Base-by-base conservation (phyloP, 64 coral and sea anemone genomes). In the Actinia equina region DNA sequence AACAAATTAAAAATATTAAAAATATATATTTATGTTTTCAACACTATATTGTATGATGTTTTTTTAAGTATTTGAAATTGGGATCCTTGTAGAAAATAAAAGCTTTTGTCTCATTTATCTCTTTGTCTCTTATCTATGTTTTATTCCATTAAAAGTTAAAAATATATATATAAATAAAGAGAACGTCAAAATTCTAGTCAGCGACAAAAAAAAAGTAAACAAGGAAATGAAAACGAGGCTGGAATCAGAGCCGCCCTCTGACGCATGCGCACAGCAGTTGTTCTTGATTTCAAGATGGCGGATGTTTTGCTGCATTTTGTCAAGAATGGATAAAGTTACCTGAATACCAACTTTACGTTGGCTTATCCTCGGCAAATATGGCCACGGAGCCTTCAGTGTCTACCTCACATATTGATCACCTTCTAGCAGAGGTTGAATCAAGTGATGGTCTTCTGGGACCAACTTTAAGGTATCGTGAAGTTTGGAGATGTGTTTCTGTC, bases 371-470 rank as follows among this genome's bases (percentile, higher is more conserved):
- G 57, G 86, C 46, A 52, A 87, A 79, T 45, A 97, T 97, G 94
- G 88, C 91, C 25, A 84, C 92, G 63, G 94, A 92, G 14, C 70
- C 91, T 59, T 85, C 94, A 22, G 91, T 90, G 53, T 86, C 91
- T 76, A 97, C 91, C 77, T 97, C 94, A 82, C 94, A 97, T 85
- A 93, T 89, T 49, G 94, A 97, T 45, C 94, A 97, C 86, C 88
- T 97, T 42, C 82, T 97, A 87, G 94, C 94, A 61, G 94, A 97
- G 63, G 86, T 93, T 49, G 94, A 97, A 78, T 97, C 94, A n/a
- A 97, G 94, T 82, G 94, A 97, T 64, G 94, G 94, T 46, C 94
- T 97, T 55, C 94, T 97, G 71, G 94, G 91, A 37, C 94, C 94
- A n/a, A 97, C 94, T 22, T 87, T 97, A 56, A 93, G 94, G 94